phyloP scores from a whole-genome alignment of 2,797 vertebrate genomes.

The Anabacerthia variegaticeps region DNA sequence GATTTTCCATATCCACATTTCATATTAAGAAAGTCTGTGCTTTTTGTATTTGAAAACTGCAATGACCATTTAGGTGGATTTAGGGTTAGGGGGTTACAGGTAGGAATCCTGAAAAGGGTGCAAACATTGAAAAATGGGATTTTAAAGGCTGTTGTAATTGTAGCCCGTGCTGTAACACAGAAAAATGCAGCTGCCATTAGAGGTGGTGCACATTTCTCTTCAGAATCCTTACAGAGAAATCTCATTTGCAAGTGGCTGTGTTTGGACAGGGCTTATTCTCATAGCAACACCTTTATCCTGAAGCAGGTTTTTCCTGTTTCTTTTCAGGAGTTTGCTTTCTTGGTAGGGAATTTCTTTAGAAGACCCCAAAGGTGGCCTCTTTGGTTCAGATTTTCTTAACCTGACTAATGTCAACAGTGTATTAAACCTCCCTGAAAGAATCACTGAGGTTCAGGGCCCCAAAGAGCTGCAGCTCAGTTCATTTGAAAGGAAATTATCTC shows the following conservation, averaged over 20 bases:
- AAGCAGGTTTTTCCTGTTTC: constrained; percentile 69
- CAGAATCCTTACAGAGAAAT: neutral
- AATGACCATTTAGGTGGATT: neutral
- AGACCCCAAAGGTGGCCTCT: neutral
- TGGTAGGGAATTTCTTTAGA: neutral
- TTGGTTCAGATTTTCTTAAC: neutral
- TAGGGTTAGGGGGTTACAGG: neutral
- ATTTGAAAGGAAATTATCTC: neutral
- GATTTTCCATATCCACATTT: neutral
- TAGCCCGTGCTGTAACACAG: neutral
- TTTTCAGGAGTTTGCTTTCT: neutral
- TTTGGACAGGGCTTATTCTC: constrained; percentile 45
- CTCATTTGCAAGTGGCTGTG: constrained; percentile 18
- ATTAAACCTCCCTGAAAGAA: neutral
- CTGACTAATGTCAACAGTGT: neutral
- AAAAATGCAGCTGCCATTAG: neutral
- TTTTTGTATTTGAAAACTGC: neutral
- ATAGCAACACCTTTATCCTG: constrained; percentile 34
- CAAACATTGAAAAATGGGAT: neutral
- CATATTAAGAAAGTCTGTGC: neutral
- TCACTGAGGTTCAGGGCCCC: neutral
- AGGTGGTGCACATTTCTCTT: neutral
- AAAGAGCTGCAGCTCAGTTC: neutral
- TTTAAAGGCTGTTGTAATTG: neutral
- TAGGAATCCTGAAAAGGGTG: neutral